Base-by-base conservation (phyloP, 2,888 invertebrate species). In the Hedychridium roseum region DNA sequence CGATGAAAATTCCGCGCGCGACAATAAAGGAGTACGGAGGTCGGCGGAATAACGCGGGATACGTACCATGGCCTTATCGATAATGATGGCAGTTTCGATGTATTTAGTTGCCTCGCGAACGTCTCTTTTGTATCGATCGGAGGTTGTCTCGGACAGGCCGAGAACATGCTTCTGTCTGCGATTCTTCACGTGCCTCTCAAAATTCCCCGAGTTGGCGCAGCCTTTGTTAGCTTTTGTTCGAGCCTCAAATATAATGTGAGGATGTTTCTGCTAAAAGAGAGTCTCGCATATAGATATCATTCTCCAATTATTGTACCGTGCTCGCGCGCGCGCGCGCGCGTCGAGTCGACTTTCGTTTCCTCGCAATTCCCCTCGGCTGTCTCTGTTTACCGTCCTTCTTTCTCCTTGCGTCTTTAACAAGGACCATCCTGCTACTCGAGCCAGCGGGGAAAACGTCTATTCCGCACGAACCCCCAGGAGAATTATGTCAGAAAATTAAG, bases 231-330 rank as follows among this genome's bases (percentile, higher is more conserved):
- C 88, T 80, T 94, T 93, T 50, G 92, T 91, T 66, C 92, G 88
- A 74, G 95, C 93, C 81, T 95, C 94, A 84, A 95, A 97, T 80
- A 97, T 93, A 81, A 97, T 91, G 86, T 97, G 97, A 75, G 96
- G 96, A 88, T 96, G 95, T 82, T 94, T 94, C 90, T 93, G 91
- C 91, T 92, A 88, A 84, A 88, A 85, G 86, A 85, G 86, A 85
- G 77, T 80, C 50, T 51, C 61, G 63, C 65, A 74, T 78, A 71
- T 76, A 75, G 71, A 71, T 61, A 50, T 50, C 39, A 54, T 50
- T 48, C 51, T 30, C 30, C 23, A 9, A 14, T 12, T 23, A 5
- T 3, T 11, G 26, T n/a, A n/a, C n/a, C n/a, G n/a, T n/a, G n/a
- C n/a, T n/a, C n/a, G n/a, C n/a, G n/a, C n/a, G n/a, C n/a, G n/a